A percentile compares a stretch with the other conserved stretches of the same genome.
Conservation (phyloP, 2,113 vertebrate species). For the Sciurus niger region DNA sequence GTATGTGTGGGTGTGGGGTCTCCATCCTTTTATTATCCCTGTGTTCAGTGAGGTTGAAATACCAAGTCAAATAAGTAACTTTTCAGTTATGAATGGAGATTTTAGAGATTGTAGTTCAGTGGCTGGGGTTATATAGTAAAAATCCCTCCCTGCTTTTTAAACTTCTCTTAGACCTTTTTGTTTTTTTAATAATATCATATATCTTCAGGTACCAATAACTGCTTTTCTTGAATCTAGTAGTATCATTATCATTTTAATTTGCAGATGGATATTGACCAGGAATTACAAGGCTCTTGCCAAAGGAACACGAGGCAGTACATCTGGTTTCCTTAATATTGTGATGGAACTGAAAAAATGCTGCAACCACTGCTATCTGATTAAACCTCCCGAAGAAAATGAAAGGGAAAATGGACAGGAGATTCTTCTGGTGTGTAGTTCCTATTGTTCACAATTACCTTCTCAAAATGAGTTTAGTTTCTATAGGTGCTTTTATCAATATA, state of each 20-base stretch:
- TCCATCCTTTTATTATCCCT: neutral
- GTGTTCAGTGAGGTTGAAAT: neutral
- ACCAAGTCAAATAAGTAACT: neutral
- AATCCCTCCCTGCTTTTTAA: neutral
- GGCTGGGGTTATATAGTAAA: neutral
- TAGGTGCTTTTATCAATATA: neutral
- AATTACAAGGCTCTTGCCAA: constrained; percentile 98
- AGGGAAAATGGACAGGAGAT: constrained; percentile 90
- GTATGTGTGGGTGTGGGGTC: neutral
- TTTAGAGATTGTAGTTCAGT: neutral
- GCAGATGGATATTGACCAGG: constrained; percentile 99
- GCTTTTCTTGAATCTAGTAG: neutral
- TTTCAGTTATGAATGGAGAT: neutral
- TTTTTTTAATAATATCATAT: neutral
- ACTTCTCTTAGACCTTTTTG: neutral
- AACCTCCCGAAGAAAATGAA: constrained; percentile 93
- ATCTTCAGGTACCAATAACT: neutral
- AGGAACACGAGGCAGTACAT: constrained; percentile 96
- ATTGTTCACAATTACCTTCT: neutral
- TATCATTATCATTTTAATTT: constrained; percentile 54
- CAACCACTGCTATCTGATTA: constrained; percentile 98
- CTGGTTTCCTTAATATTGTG: constrained; percentile 98
- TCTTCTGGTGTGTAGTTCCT: constrained; percentile 88
- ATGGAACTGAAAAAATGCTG: constrained; percentile 99
- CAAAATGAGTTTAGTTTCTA: fast-evolving